Percentiles rank a stretch among this genome's conserved stretches.
Evolutionary conservation across 2,113 vertebrate species (phyloP).

Genomic region (Prionailurus viverrinus): DNA sequence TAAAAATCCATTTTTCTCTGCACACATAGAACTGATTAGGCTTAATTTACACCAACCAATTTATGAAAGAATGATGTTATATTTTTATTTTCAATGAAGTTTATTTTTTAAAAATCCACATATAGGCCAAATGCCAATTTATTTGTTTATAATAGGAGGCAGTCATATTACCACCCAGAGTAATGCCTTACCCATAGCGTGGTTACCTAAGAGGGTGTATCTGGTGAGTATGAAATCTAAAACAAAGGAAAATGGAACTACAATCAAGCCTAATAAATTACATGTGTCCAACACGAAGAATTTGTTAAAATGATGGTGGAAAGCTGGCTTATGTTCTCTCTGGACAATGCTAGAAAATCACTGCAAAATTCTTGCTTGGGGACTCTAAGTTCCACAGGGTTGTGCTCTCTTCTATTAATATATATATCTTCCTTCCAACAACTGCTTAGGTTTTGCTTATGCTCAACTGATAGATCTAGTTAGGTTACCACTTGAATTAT

Average conservation of each 20-base stretch:
- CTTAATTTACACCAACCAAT: slow-evolving; percentile 28
- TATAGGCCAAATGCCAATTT: background rate
- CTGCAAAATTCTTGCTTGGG: background rate
- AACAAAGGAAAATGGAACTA: slow-evolving; percentile 24
- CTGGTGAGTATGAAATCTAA: slow-evolving; percentile 9
- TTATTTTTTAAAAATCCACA: background rate
- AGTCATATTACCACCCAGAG: background rate
- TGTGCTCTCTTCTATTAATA: slow-evolving; percentile 5
- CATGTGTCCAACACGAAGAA: background rate
- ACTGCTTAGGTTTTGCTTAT: background rate
- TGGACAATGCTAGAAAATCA: background rate
- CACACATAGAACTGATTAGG: background rate
- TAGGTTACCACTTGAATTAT: slow-evolving; percentile 33
- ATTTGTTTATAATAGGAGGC: background rate
- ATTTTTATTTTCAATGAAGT: background rate
- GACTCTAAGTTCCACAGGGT: background rate
- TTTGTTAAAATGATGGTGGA: background rate
- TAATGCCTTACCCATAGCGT: background rate
- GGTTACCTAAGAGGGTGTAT: slow-evolving; percentile 20
- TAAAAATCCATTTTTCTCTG: background rate
- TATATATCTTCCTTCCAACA: slow-evolving; percentile 6
- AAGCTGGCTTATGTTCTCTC: background rate
- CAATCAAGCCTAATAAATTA: background rate
- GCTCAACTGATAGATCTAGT: background rate
- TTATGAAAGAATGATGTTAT: background rate